Base-by-base conservation (phyloP, 1,140 invertebrate species). In the Venturia canescens region DNA sequence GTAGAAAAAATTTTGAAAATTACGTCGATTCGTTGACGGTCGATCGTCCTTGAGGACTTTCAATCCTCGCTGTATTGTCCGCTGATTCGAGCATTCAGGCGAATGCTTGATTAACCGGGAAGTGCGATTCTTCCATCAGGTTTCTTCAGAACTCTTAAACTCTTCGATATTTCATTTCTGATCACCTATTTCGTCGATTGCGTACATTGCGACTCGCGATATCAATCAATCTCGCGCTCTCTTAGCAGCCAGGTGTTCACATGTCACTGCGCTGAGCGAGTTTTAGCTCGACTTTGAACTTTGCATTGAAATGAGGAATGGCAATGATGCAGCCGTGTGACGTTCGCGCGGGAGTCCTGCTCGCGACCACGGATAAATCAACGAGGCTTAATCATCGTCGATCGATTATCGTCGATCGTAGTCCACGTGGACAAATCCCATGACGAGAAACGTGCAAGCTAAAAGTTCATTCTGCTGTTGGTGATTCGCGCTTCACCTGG, bases 241-340 rank as follows among this genome's bases (percentile, higher is more conserved):
- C 15, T 69, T 31, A 0, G 18, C 18, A 31, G 66, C 66, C 66
- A 69, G 66, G 66, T 69, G 60, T 23, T 66, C 60, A 26, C 23
- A 29, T 66, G 9, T 66, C 23, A 4, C 4, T 66, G 29, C 29
- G 4, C 3, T 13, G 27, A 31, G 66, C 9, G 31, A 69, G 29
- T 69, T 69, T 69, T n/a, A 69, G 31, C 18, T 69, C 66, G 66
- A 69, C 66, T 31, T 69, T 69, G 66, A 69, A 69, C 66, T 31
- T 69, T 69, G 66, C 27, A 69, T 69, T 69, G 66, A 31, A 69
- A 69, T 69, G 16, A 69, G 66, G 11, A 23, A 63, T 63, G 60
- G 60, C 60, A 63, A 26, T 63, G 60, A 63, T 63, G 60, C 23
- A 63, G 60, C 23, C 23, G 23, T 9, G 11, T 23, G 60, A 11